These are phyloP conservation scores for Sturnira hondurensis DNA, from an alignment of 2,113 vertebrate genomes.

Conservation along the genomic window DNA sequence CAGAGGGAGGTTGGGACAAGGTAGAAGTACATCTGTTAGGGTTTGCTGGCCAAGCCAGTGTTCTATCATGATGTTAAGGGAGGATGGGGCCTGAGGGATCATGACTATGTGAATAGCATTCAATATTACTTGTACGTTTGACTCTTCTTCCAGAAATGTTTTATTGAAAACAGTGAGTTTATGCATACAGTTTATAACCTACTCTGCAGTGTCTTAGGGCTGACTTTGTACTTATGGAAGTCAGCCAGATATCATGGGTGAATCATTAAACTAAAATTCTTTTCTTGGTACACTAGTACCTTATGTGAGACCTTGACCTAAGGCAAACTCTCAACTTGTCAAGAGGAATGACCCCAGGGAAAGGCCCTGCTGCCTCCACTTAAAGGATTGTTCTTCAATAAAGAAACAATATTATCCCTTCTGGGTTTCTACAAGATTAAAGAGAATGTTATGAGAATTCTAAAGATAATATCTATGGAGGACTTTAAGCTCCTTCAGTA, in stretches of 20 bases:
- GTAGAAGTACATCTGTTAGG: background rate
- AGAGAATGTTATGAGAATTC: slow-evolving; percentile 16
- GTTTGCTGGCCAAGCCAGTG: background rate
- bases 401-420: background rate
- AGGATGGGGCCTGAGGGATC: background rate
- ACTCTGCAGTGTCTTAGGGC: background rate
- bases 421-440: slow-evolving; percentile 13
- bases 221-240: slow-evolving; percentile 37
- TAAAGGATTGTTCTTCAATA: background rate
- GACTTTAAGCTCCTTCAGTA: slow-evolving; percentile 51
- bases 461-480: slow-evolving; percentile 28
- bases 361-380: background rate
- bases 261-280: slow-evolving; percentile 43
- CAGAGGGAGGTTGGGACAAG: background rate
- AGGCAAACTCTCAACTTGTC: background rate
- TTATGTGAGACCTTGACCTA: slow-evolving; percentile 41
- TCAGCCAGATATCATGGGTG: slow-evolving; percentile 18
- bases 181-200: background rate
- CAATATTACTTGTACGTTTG: background rate
- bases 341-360: background rate
- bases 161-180: background rate
- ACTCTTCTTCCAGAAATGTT: background rate
- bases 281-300: slow-evolving; percentile 17
- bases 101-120: background rate
- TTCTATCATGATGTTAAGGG: background rate